phyloP scores from a whole-genome alignment of 2,888 invertebrate genomes.

The Drosophila nr. perissopoda region DNA sequence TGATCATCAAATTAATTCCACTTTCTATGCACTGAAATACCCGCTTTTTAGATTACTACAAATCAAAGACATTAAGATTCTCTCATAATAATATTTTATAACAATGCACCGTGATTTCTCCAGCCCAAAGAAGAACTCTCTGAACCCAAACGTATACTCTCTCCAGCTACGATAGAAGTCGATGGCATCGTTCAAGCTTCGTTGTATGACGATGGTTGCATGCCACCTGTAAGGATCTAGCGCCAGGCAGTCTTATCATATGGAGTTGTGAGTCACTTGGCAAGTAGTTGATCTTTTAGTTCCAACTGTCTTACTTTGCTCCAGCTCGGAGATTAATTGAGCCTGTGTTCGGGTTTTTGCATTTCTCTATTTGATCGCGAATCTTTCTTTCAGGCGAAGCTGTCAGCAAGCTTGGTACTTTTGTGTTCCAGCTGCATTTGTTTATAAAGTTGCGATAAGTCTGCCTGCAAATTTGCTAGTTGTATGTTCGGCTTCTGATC shows the following conservation, averaged over 20 bases:
- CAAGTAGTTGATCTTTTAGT: background rate
- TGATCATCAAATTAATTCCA: conserved; percentile 13
- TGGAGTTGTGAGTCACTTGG: background rate
- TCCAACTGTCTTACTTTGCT: background rate
- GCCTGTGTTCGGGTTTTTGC: background rate
- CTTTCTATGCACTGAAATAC: background rate
- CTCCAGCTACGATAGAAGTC: conserved; percentile 8
- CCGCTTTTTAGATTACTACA: conserved; percentile 20
- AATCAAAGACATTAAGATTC: background rate
- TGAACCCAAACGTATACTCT: background rate
- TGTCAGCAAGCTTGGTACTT: background rate
- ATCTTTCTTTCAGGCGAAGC: background rate
- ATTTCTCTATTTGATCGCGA: background rate
- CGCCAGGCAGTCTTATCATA: background rate
- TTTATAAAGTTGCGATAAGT: background rate
- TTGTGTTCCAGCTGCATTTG: background rate
- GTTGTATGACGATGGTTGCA: conserved; percentile 12
- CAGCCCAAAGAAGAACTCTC: conserved; percentile 9
- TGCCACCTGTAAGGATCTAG: conserved; percentile 3
- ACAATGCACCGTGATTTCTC: conserved; percentile 4
- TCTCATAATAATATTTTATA: background rate
- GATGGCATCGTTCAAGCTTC: conserved; percentile 5
- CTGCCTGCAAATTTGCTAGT: background rate
- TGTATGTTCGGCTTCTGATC: background rate
- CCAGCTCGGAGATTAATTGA: background rate